A percentile compares a stretch with the other conserved stretches of the same genome.
Conservation (phyloP, 64 coral and sea anemone species). For the Exaiptasia diaphana region DNA sequence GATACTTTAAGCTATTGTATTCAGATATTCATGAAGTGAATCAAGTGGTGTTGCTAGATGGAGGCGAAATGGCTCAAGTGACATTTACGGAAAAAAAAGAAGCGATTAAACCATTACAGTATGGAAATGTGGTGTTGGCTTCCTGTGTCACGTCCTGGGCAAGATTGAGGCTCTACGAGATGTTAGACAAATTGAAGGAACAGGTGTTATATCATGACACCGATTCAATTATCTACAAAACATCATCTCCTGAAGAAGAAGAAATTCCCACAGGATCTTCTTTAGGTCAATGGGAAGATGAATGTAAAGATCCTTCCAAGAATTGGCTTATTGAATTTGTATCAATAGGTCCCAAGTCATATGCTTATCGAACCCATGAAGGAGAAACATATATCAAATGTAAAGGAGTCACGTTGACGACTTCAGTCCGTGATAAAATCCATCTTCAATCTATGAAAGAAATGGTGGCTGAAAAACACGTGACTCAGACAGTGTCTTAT, state of each 20-base stretch:
- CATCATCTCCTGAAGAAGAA: not conserved
- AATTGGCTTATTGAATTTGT: not conserved
- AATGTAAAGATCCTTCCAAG: not conserved
- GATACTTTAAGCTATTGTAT: not conserved
- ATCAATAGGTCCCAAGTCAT: constrained; percentile 42
- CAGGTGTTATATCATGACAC: constrained; percentile 32
- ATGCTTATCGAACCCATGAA: constrained; percentile 13
- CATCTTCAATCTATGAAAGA: not conserved
- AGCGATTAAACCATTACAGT: not conserved
- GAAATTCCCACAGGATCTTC: not conserved
- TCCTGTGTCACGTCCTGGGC: constrained; percentile 39
- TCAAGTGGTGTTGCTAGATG: not conserved
- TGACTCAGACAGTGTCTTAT: not conserved
- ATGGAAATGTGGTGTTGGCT: constrained; percentile 42
- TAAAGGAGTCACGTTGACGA: not conserved
- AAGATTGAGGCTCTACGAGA: constrained; percentile 28
- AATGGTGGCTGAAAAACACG: not conserved
- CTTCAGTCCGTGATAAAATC: not conserved
- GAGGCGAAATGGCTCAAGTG: constrained; percentile 30
- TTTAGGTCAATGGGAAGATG: not conserved
- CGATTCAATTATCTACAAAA: constrained; percentile 28
- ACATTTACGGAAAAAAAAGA: constrained; percentile 1
- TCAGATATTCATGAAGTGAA: not conserved
- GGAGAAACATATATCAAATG: not conserved
- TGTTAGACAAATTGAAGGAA: not conserved